phyloP scores from a whole-genome alignment of 2,888 invertebrate species.

The Bellardia bayeri region DNA sequence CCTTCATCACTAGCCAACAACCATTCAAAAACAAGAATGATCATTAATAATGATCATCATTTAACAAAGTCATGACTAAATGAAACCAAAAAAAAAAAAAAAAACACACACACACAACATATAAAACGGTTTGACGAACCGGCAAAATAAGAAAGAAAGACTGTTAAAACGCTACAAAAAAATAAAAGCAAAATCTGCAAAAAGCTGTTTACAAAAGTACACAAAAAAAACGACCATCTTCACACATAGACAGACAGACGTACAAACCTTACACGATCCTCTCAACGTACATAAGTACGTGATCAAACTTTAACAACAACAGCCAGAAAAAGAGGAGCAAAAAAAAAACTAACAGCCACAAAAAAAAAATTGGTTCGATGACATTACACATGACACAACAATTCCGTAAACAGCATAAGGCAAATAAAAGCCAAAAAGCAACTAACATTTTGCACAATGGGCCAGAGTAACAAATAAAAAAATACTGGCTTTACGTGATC shows the following conservation, averaged over 20 bases:
- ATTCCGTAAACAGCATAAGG: slow-evolving; percentile 60
- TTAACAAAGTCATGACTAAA: slow-evolving; percentile 72
- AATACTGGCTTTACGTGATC: neutral
- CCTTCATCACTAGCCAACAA: slow-evolving; percentile 37
- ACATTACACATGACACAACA: slow-evolving; percentile 73
- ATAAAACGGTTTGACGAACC: slow-evolving; percentile 40
- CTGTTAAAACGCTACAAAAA: slow-evolving; percentile 47
- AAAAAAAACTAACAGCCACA: slow-evolving; percentile 4
- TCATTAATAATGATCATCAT: slow-evolving; percentile 59
- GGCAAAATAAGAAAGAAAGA: slow-evolving; percentile 55
- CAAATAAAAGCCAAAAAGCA: slow-evolving; percentile 45
- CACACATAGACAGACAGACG: slow-evolving; percentile 13
- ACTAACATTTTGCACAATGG: slow-evolving; percentile 48
- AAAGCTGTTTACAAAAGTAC: slow-evolving; percentile 49
- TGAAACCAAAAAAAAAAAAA: slow-evolving; percentile 25
- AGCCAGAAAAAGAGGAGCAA: slow-evolving; percentile 12
- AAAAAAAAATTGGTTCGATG: slow-evolving; percentile 71
- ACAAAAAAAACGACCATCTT: slow-evolving; percentile 19
- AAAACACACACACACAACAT: slow-evolving; percentile 8
- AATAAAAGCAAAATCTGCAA: slow-evolving; percentile 13
- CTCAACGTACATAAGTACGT: slow-evolving; percentile 18
- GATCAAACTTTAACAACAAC: slow-evolving; percentile 59
- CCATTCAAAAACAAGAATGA: slow-evolving; percentile 44
- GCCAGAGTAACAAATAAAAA: neutral
- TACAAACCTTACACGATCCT: slow-evolving; percentile 35